Evolutionary conservation across 2,113 vertebrate species (phyloP), one percentile per base, ranked within the genome.

Genomic region (Azemiops feae): DNA sequence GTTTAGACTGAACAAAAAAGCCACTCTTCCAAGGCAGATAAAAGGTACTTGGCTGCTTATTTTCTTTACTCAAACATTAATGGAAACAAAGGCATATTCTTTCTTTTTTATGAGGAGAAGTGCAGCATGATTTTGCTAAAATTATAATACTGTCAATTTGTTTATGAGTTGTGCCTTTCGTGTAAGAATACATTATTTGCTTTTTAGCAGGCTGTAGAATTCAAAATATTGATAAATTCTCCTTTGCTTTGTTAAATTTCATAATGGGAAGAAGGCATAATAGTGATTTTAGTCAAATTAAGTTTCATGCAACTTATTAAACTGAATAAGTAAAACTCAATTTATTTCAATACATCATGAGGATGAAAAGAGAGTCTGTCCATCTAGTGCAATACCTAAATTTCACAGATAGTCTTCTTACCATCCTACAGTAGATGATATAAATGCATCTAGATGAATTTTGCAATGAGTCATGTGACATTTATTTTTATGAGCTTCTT

Each of bases 1-100:
- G 91, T 93, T 92, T 93, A 94, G 92, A 85, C 93, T 96, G 92
- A 97, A 94, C 94, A 96, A 93, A 87, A 96, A 87, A 95, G 90
- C 0, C 85, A 90, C 94, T 18, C 60, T 91, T 95, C 90, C 88
- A 97, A 96, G 96, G 91, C 91, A 96, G 96, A 96, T 93, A 92
- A 11, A 0, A 90, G 90, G 95, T 93, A 58, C 85, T 90, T 95
- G 90, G 93, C 91, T 96, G 93, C 57, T 12, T 92, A 39, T 58
- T 54, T 0, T 0, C 91, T 89, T 95, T 91, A 93, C 94, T 47
- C 85, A 91, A 95, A 69, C 89, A 92, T 2, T 39, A 95, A 30
- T 30, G 90, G 69, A 92, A 92, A 95, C 81, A 94, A 95, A 94
- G 93, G 64, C 91, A 47, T 94, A 91, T 96, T 91, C 64, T 91